phyloP scores from a whole-genome alignment of 2,113 vertebrate genomes.

The Corythaeola cristata region DNA sequence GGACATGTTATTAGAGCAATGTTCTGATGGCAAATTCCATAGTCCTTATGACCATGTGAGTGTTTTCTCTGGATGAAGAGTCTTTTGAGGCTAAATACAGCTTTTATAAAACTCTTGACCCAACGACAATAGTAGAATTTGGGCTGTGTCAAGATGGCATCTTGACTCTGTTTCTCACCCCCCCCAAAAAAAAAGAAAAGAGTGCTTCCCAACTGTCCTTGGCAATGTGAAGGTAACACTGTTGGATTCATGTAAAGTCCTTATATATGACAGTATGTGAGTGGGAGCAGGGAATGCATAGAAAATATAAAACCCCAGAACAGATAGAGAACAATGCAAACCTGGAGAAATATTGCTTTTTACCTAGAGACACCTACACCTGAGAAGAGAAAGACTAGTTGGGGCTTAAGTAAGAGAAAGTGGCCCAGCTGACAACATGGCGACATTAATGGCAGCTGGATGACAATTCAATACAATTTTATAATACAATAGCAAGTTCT shows the following conservation, averaged over 20 bases:
- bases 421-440: not conserved
- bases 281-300: not conserved
- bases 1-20: not conserved
- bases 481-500: not conserved
- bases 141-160: not conserved
- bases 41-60: rapidly evolving
- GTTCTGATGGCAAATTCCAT: not conserved
- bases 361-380: not conserved
- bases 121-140: not conserved
- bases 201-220: rapidly evolving
- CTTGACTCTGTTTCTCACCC: not conserved
- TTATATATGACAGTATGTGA: not conserved
- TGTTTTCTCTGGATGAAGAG: not conserved
- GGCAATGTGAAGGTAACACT: not conserved
- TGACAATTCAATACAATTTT: not conserved
- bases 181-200: rapidly evolving
- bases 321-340: not conserved
- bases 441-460: not conserved
- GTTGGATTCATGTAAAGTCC: not conserved
- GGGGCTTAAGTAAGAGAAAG: not conserved
- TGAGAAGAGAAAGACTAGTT: not conserved
- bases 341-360: not conserved
- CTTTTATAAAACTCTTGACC: not conserved
- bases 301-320: not conserved
- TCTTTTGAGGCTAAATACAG: not conserved